phyloP scores from a whole-genome alignment of 1,140 invertebrate species.

The Camponotus vicinus region DNA sequence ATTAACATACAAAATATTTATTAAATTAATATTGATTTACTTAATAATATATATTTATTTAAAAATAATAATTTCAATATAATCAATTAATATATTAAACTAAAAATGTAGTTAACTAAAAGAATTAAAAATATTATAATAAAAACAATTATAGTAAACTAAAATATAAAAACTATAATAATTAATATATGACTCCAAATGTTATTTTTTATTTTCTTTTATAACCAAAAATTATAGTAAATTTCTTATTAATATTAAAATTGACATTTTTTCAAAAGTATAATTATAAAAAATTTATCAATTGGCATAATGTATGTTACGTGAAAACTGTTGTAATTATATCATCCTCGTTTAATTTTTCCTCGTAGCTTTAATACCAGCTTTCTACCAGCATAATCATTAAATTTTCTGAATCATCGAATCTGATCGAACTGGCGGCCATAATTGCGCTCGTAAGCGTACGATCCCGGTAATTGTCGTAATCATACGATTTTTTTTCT shows the following conservation, averaged over 20 bases:
- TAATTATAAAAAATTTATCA: background rate
- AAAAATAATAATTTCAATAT: slow-evolving; percentile 14
- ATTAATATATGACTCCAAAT: background rate
- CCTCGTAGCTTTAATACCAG: background rate
- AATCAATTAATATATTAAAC: slow-evolving; percentile 4
- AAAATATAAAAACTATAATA: background rate
- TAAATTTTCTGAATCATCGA: slow-evolving; percentile 48
- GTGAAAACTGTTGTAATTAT: background rate
- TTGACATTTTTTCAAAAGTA: background rate
- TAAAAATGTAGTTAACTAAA: background rate
- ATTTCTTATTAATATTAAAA: slow-evolving; percentile 5
- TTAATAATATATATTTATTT: background rate
- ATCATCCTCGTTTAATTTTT: background rate
- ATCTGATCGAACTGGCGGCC: background rate
- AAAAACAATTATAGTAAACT: background rate
- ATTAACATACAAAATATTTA: background rate
- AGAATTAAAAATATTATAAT: background rate
- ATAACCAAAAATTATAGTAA: background rate
- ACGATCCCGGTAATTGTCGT: slow-evolving; percentile 20
- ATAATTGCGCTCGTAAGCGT: slow-evolving; percentile 50
- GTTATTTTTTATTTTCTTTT: background rate
- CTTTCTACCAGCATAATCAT: slow-evolving; percentile 12
- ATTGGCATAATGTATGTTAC: background rate
- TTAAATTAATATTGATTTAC: background rate
- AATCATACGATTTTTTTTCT: background rate